Base-by-base conservation (phyloP, 2,888 invertebrate species). In the Philhelius pedissequus region DNA sequence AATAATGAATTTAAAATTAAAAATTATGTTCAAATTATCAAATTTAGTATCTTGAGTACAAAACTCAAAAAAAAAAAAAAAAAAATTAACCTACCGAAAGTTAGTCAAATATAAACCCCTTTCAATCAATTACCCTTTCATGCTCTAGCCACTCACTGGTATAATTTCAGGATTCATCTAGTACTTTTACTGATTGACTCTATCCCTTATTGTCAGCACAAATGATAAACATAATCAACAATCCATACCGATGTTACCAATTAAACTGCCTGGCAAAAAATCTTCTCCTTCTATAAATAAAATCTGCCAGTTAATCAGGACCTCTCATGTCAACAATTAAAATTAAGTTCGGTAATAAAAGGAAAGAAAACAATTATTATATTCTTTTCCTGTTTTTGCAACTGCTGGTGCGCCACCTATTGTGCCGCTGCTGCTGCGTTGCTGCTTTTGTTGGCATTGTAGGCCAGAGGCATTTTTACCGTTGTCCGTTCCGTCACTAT, bases 251-350 rank as follows among this genome's bases (percentile, higher is more conserved):
- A 32, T 25, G 54, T 38, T 70, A 30, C 70, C 79, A 83, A 75
- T 83, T 74, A 79, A 79, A 56, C 25, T 50, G 69, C 45, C 43
- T 27, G 48, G n/a, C n/a, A n/a, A n/a, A 35, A 48, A 48, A 52
- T 54, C 18, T 73, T 25, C 30, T 52, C 48, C 25, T 68, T 30
- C 82, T 73, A 78, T 78, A 82, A 82, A 73, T 78, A 78, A 82
- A 82, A 35, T 62, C 78, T 56, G 60, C 38, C 79, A 79, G 80
- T 84, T 84, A 76, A 84, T 84, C 80, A 84, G 80, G 66, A 68
- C 64, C 84, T 68, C 76, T 66, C 84, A 84, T 84, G 84, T 84
- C 84, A 84, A 84, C 84, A 84, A 84, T 84, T 84, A 84, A 84
- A 84, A 84, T 84, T 76, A 80, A 84, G 80, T 84, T 71, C 73